Base-by-base conservation (phyloP, 2,888 invertebrate species). In the Mesorhabditis sp. region DNA sequence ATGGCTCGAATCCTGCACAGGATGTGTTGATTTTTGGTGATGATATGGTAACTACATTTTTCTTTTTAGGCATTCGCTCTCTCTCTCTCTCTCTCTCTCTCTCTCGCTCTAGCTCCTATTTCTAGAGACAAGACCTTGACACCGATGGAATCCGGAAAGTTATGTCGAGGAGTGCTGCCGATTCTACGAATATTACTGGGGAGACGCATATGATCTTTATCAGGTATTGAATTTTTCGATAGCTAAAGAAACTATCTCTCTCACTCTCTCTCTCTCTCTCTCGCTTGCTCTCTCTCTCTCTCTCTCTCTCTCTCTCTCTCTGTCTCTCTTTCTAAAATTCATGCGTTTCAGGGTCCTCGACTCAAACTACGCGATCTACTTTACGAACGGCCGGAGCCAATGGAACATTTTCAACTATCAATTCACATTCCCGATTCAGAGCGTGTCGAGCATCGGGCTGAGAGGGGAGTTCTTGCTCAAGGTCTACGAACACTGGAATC, bases 1-100 rank as follows among this genome's bases (percentile, higher is more conserved):
- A 50, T 50, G 58, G 2, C 7, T 50, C 58, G n/a, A 13, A 13
- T 50, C 58, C 58, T 13, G 10, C 58, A 50, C 58, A 50, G n/a
- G 58, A 50, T n/a, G n/a, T 50, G 7, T 50, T 50, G 58, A 50
- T 10, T 13, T 50, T 50, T 50, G 58, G 58, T 10, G 58, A 50
- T 50, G 58, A 50, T 50, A 50, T 50, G 58, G 58, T 50, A n/a
- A 50, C 58, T 50, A n/a, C 58, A 50, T 13, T 50, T 50, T 50
- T 50, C 58, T 50, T n/a, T n/a, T n/a, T 28, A 28, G 1, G n/a
- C 10, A 50, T 50, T 50, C 50, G 50, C 50, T 50, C 50, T 50
- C 6, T 50, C 50, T 50, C 50, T 50, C 13, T 50, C n/a, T 50
- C 10, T 2, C 58, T 50, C 2, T 1, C n/a, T 50, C 58, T 10